A percentile compares a stretch with the other conserved stretches of the same genome.
phyloP scores from a whole-genome alignment of 2,888 invertebrate genomes.

The Euphydryas editha region DNA sequence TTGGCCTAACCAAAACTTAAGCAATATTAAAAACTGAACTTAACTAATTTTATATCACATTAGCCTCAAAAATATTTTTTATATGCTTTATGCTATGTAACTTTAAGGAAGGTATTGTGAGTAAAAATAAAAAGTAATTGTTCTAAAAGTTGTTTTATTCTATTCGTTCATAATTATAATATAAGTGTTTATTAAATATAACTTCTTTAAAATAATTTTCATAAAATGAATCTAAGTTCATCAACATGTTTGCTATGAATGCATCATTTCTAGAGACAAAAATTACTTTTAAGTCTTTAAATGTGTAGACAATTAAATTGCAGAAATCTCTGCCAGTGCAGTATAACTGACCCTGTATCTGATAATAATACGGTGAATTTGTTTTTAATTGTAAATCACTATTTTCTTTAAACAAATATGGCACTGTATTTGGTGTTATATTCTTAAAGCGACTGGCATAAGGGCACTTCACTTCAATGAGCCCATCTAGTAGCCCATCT shows the following conservation, averaged over 20 bases:
- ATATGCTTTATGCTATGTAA: no score
- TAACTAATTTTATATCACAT: no score
- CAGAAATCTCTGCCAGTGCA: slow-evolving; percentile 37
- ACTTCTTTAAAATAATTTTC: not conserved
- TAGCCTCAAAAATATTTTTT: no score
- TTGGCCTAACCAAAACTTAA: no score
- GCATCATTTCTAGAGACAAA: no score
- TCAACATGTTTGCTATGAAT: no score
- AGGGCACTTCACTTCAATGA: slow-evolving; percentile 17
- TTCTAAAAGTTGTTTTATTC: not conserved
- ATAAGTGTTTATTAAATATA: not conserved
- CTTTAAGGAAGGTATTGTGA: no score
- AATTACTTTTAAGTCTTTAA: no score
- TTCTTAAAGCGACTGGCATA: slow-evolving; percentile 1
- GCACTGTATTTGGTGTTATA: slow-evolving; percentile 10
- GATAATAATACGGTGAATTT: slow-evolving; percentile 20
- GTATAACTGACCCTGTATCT: slow-evolving; percentile 36
- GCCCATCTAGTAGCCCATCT: slow-evolving; percentile 11
- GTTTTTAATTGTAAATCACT: slow-evolving; percentile 6
- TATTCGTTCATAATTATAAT: not conserved
- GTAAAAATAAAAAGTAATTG: not conserved
- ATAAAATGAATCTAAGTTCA: not conserved
- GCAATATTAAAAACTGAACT: no score
- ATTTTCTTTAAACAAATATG: slow-evolving; percentile 5
- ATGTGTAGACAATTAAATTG: slow-evolving; percentile 40